These are phyloP conservation scores for Caenorhabditis uteleia DNA, from an alignment of 2,888 invertebrate genomes.

Conservation along the genomic window DNA sequence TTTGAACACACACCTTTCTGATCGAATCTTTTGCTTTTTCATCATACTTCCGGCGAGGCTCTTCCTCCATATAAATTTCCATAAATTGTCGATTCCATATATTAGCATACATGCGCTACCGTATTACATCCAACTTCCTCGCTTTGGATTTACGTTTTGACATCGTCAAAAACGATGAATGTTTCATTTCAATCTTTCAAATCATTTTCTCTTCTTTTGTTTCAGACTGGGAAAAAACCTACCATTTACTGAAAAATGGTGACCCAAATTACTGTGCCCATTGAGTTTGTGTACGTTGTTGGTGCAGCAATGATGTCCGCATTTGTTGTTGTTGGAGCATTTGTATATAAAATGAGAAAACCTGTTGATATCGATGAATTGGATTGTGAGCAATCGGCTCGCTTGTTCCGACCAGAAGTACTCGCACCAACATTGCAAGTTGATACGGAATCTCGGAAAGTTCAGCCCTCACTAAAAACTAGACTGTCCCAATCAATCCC, in stretches of 20 bases:
- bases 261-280: slow-evolving; percentile 42
- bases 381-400: slow-evolving; percentile 53
- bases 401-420: slow-evolving; percentile 50
- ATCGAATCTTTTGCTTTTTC: too few species aligned
- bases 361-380: slow-evolving; percentile 44
- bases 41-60: too few species aligned
- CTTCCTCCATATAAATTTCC: too few species aligned
- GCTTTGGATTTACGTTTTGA: too few species aligned
- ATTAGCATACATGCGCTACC: too few species aligned
- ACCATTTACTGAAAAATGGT: slow-evolving; percentile 8
- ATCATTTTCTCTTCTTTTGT: background rate
- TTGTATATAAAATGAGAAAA: slow-evolving; percentile 43
- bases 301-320: slow-evolving; percentile 46
- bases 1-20: too few species aligned
- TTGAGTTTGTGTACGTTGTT: slow-evolving; percentile 48
- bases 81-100: too few species aligned
- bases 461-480: slow-evolving; percentile 54
- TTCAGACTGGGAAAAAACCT: background rate
- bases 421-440: slow-evolving; percentile 48
- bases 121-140: too few species aligned
- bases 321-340: slow-evolving; percentile 42
- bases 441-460: slow-evolving; percentile 43
- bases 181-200: too few species aligned
- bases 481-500: slow-evolving; percentile 48
- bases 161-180: too few species aligned